Conservation (phyloP, 2,113 vertebrate genomes). For the Rana temporaria region DNA sequence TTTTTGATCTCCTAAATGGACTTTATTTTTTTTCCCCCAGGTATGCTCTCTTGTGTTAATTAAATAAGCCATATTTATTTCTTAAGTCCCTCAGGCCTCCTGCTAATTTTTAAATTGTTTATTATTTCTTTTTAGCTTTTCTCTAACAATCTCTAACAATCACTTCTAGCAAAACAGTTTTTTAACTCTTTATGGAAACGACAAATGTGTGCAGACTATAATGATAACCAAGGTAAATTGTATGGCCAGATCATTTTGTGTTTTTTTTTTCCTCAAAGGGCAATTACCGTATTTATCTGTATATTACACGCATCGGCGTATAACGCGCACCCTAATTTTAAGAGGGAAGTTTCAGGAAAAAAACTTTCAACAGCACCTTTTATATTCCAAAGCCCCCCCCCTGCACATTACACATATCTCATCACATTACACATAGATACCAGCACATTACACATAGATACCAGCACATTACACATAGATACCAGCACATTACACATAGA, state of each 20-base stretch:
- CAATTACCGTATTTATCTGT: too few species aligned
- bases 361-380: too few species aligned
- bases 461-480: too few species aligned
- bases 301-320: too few species aligned
- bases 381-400: too few species aligned
- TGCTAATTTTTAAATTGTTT: background rate
- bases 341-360: too few species aligned
- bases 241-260: background rate
- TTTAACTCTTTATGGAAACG: background rate
- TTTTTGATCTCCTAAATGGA: background rate
- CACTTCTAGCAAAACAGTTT: background rate
- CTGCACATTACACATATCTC: too few species aligned
- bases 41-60: background rate
- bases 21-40: conserved; percentile 11
- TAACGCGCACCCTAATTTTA: too few species aligned
- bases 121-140: background rate
- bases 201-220: background rate
- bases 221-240: background rate
- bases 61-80: background rate
- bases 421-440: too few species aligned
- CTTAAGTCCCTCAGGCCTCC: background rate
- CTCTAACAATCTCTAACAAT: background rate
- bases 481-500: too few species aligned
- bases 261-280: too few species aligned
- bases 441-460: too few species aligned